Evolutionary conservation across 2,888 invertebrate genomes (phyloP), one percentile per base, ranked within the genome.

Genomic region (Phengaris alcon): DNA sequence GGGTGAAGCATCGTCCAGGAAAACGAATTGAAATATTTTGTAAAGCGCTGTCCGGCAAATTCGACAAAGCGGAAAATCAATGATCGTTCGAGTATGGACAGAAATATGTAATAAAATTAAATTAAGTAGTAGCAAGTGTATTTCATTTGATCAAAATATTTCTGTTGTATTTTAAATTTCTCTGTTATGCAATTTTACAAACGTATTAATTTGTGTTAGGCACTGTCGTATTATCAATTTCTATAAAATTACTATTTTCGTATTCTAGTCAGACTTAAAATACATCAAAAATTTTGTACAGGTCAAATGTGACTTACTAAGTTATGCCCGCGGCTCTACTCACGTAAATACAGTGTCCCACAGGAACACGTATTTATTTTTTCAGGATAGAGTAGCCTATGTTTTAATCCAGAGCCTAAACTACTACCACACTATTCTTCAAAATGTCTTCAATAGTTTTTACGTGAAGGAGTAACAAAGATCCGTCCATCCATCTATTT

Each of bases 1-100:
- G 79, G 78, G 76, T 85, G 79, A 81, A 88, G 88, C 81, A 83
- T 82, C 82, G 82, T 85, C 83, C 84, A 82, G 79, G 76, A 79
- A 78, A 79, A 77, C 81, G 79, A 80, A 80, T 82, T 79, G 82
- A 81, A 82, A 81, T 83, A 81, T 81, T 79, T 79, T 81, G 81
- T 83, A 80, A 81, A 82, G 82, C 81, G 78, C 79, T 80, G 82
- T 81, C 82, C 83, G 78, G 81, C 79, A 81, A 82, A 84, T 82
- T 84, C 83, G 83, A 82, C 83, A 85, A 84, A 85, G 85, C 81
- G 81, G 76, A 79, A 79, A 81, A 79, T 79, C 79, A 78, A 76
- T 79, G 77, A 77, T 76, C 79, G 72, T 76, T 80, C 80, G 75
- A 78, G 77, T 78, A 78, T 76, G 77, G 80, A 77, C 75, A 77